Evolutionary conservation across 2,888 invertebrate species (phyloP).

Genomic region (Aporophyla lueneburgensis): DNA sequence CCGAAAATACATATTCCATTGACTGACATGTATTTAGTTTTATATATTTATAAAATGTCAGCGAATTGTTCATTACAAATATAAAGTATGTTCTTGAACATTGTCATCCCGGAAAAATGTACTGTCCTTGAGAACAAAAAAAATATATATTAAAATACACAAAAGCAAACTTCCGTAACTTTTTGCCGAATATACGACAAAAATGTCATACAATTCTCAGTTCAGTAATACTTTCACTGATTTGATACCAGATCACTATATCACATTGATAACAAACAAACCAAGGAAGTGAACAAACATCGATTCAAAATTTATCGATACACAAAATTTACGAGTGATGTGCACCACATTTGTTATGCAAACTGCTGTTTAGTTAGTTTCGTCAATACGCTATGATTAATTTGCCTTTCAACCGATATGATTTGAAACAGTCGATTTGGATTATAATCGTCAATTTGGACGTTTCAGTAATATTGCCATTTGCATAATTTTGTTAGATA

Average conservation of each 20-base stretch:
- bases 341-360: constrained; percentile 37
- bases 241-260: neutral
- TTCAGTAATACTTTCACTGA: neutral
- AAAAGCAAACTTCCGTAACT: neutral
- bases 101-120: too few species aligned
- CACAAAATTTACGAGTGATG: constrained; percentile 37
- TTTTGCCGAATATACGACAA: neutral
- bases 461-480: constrained; percentile 23
- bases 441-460: constrained; percentile 43
- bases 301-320: constrained; percentile 41
- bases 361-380: constrained; percentile 55
- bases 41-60: neutral
- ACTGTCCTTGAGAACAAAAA: neutral
- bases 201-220: neutral
- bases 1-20: constrained; percentile 8
- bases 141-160: neutral
- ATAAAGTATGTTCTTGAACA: neutral
- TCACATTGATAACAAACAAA: constrained; percentile 39
- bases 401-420: constrained; percentile 52
- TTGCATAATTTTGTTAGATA: constrained; percentile 46
- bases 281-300: constrained; percentile 41
- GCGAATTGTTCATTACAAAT: neutral
- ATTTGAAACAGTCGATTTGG: constrained; percentile 46
- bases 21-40: neutral
- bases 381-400: constrained; percentile 56